Percentiles rank a stretch among this genome's conserved stretches.
These are phyloP conservation scores for Ganaspis sp. DNA, from an alignment of 1,140 invertebrate genomes.

Conservation along the genomic window DNA sequence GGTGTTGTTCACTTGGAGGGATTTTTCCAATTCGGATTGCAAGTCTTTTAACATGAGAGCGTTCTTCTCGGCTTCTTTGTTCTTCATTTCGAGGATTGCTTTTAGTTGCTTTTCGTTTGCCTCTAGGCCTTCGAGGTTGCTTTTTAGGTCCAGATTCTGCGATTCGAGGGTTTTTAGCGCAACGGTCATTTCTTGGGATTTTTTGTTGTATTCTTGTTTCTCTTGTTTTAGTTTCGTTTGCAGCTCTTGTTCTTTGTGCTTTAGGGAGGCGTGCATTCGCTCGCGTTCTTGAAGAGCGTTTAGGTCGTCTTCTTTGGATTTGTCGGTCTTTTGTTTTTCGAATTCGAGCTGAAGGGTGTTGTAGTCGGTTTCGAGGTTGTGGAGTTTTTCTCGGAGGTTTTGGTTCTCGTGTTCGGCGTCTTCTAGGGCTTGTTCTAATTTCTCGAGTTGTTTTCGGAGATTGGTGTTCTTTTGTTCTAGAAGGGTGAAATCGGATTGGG, in stretches of 20 bases:
- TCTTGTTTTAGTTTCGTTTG: slow-evolving; percentile 53
- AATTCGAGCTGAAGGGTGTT: slow-evolving; percentile 59
- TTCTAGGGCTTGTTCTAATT: slow-evolving; percentile 45
- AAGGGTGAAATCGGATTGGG: slow-evolving; percentile 59
- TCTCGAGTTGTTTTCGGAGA: slow-evolving; percentile 37
- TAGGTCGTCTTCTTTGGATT: not conserved
- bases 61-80: slow-evolving; percentile 51
- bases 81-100: slow-evolving; percentile 59
- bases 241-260: slow-evolving; percentile 60
- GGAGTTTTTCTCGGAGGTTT: slow-evolving; percentile 57
- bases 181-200: slow-evolving; percentile 50
- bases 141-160: slow-evolving; percentile 58
- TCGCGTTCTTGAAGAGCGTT: slow-evolving; percentile 59
- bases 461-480: slow-evolving; percentile 43
- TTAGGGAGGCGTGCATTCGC: slow-evolving; percentile 43
- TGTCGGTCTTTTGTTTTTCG: slow-evolving; percentile 47
- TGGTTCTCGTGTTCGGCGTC: slow-evolving; percentile 60
- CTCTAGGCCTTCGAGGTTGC: slow-evolving; percentile 59
- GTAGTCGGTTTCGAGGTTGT: slow-evolving; percentile 56
- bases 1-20: slow-evolving; percentile 51
- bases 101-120: slow-evolving; percentile 58
- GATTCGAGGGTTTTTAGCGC: slow-evolving; percentile 54
- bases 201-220: slow-evolving; percentile 51
- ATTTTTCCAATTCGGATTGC: slow-evolving; percentile 49
- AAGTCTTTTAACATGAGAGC: slow-evolving; percentile 48